Conservation (phyloP, 2,113 vertebrate species). For the Nanorana parkeri region DNA sequence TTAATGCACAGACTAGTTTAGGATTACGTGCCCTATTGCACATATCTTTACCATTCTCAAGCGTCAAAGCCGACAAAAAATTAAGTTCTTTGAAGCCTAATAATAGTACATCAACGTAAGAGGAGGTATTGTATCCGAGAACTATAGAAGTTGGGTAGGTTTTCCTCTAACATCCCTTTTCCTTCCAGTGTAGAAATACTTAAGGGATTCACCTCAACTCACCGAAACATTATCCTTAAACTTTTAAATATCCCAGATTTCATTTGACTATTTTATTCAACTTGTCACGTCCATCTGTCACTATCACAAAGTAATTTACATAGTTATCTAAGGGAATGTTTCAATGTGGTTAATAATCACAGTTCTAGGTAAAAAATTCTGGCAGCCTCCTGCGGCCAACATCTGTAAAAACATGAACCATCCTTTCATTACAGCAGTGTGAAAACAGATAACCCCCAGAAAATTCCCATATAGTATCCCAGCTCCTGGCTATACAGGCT, state of each 20-base stretch:
- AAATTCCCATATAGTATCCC: constrained; percentile 65
- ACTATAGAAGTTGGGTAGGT: no score
- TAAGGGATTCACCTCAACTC: neutral
- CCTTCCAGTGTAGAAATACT: neutral
- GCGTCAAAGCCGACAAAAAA: no score
- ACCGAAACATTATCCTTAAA: neutral
- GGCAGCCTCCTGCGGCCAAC: constrained; percentile 4
- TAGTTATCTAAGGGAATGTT: constrained; percentile 34
- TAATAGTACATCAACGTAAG: no score
- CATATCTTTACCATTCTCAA: no score
- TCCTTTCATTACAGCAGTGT: constrained; percentile 1
- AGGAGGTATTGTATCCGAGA: no score
- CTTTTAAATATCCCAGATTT: constrained; percentile 4
- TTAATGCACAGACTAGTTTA: no score
- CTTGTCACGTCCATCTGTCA: neutral
- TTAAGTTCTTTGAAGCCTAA: no score
- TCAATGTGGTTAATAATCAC: constrained; percentile 12
- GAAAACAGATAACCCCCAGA: constrained; percentile 54
- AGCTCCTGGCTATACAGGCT: constrained; percentile 31
- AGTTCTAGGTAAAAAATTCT: constrained; percentile 18
- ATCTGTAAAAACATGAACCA: constrained; percentile 65
- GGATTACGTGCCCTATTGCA: no score
- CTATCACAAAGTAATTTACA: neutral
- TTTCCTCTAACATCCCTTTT: neutral
- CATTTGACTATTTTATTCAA: neutral